Conservation (phyloP, 2,888 invertebrate species). For the Drosophila rubida region DNA sequence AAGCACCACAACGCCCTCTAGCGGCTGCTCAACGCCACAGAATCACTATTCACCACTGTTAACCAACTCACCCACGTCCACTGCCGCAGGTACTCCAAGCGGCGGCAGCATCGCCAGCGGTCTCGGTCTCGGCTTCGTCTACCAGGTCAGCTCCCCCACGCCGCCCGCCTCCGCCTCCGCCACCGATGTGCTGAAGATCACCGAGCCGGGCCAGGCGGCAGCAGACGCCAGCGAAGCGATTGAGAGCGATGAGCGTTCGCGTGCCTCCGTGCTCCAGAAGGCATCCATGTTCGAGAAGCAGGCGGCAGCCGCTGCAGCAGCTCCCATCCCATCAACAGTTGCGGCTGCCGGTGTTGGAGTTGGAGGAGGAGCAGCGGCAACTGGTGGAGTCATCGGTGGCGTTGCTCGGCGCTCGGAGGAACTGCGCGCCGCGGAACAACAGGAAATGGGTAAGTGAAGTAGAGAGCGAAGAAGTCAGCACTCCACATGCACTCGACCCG, state of each 20-base stretch:
- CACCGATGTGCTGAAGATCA: slow-evolving; percentile 83
- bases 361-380: slow-evolving; percentile 24
- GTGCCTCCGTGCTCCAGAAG: slow-evolving; percentile 85
- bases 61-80: slow-evolving; percentile 84
- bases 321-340: slow-evolving; percentile 39
- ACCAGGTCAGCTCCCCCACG: slow-evolving; percentile 81
- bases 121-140: slow-evolving; percentile 78
- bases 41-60: slow-evolving; percentile 84
- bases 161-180: slow-evolving; percentile 64
- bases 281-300: slow-evolving; percentile 85
- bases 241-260: slow-evolving; percentile 83
- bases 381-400: slow-evolving; percentile 55
- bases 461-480: background rate
- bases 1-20: slow-evolving; percentile 80
- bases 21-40: slow-evolving; percentile 84
- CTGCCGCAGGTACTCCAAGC: slow-evolving; percentile 82
- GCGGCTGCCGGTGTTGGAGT: slow-evolving; percentile 21
- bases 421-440: slow-evolving; percentile 67
- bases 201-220: slow-evolving; percentile 68
- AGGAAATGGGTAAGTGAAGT: slow-evolving; percentile 81
- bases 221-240: slow-evolving; percentile 22
- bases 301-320: slow-evolving; percentile 75
- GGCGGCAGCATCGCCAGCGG: slow-evolving; percentile 78
- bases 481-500: background rate
- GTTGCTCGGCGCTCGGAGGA: slow-evolving; percentile 65